Evolutionary conservation across 2,888 invertebrate species (phyloP).

Genomic region (Parapristionchus giblindavisi): DNA sequence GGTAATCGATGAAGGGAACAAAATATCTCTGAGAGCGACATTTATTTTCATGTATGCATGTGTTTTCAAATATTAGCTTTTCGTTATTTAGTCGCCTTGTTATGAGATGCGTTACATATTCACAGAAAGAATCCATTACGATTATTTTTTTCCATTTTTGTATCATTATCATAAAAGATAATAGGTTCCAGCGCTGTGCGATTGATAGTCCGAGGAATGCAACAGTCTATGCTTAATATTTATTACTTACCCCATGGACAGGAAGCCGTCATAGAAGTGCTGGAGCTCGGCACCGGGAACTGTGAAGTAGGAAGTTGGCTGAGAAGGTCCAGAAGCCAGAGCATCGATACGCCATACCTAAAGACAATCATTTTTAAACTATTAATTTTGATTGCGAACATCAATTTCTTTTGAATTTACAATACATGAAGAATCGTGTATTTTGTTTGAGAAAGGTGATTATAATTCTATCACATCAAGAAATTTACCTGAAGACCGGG

Average conservation of each 20-base stretch:
- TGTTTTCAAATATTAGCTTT: too few species aligned
- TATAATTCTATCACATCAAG: background rate
- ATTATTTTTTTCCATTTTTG: background rate
- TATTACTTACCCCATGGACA: slow-evolving; percentile 56
- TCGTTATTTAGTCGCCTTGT: too few species aligned
- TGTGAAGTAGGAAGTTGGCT: slow-evolving; percentile 56
- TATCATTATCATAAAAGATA: background rate
- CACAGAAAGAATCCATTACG: too few species aligned
- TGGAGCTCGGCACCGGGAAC: slow-evolving; percentile 64
- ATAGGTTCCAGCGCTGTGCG: background rate
- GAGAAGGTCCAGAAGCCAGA: slow-evolving; percentile 52
- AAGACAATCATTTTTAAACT: background rate
- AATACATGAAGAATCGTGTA: background rate
- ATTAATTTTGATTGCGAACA: background rate
- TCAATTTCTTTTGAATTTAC: background rate
- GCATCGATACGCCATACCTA: slow-evolving; percentile 56
- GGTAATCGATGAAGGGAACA: background rate
- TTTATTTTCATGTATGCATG: too few species aligned
- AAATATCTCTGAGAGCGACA: too few species aligned
- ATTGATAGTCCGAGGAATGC: background rate
- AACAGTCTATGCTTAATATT: background rate
- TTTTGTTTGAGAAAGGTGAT: background rate
- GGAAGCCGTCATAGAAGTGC: slow-evolving; percentile 68
- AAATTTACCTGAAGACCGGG: slow-evolving; percentile 59
- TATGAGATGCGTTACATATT: too few species aligned